Evolutionary conservation across 2,797 vertebrate genomes (phyloP), one percentile per base, ranked within the genome.

Genomic region (Pseudomugil tenellus): DNA sequence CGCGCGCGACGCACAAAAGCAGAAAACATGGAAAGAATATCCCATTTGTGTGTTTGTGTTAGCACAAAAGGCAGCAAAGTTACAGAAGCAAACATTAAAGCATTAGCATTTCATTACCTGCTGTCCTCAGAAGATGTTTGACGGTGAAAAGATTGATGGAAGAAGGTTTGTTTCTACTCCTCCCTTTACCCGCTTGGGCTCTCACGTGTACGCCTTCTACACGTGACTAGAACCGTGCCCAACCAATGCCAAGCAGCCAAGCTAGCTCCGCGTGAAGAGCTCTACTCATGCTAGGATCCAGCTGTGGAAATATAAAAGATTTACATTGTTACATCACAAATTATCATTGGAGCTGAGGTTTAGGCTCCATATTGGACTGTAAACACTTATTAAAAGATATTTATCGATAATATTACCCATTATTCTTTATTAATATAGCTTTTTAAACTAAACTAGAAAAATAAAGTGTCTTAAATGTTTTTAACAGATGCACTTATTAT

Each of bases 81-180:
- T 12, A 26, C 23, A 14, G 28, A 17, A 21, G 4, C n/a, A 34
- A 10, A 25, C 14, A 57, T 26, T 17, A 43, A 23, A 35, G 25
- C 13, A 35, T 6, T 10, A 32, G 16, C 8, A 21, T 23, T 2
- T 14, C 2, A 19, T 25, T 87, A 89, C 88, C 84, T 80, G 46
- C 4, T 29, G 11, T 3, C 8, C 52, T 23, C 41, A 1, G 13
- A n/a, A 0, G 34, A 17, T 37, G 3, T 60, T 72, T 52, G 16
- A 35, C n/a, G 51, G 2, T 4, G 70, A 34, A 7, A 70, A 34
- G 1, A 23, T 17, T 3, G 56, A 58, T 5, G 9, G 0, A 17
- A 21, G 75, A 26, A 6, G 43, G 51, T 52, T 8, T 48, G 16
- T 43, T 19, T 1, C 48, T 12, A 34, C 53, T 34, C 59, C 63